Base-by-base conservation (phyloP, 2,888 invertebrate genomes). In the Neuroscelio doddi region DNA sequence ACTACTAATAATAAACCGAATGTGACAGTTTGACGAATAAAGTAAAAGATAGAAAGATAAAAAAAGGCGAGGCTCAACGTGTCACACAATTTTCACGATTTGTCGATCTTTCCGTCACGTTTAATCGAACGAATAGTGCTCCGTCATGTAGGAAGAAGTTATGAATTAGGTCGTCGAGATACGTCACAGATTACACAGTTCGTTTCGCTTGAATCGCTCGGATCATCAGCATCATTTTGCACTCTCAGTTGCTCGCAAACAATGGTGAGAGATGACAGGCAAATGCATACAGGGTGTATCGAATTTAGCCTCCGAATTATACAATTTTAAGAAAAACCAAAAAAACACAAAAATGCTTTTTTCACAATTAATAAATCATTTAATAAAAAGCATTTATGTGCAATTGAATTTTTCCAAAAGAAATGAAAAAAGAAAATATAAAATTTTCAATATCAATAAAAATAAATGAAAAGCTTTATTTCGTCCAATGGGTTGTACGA, bases 121-220 rank as follows among this genome's bases (percentile, higher is more conserved):
- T 67, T 63, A 58, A 63, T 67, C 62, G 51, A 47, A 17, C 44
- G 42, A 21, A 34, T 53, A 52, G 64, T 56, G 55, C 59, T 44
- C 45, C 64, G 68, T 61, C 69, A 70, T 74, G 73, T 74, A 75
- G 74, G 75, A 76, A 79, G 77, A 75, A 74, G 56, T 72, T 61
- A 70, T 64, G 70, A 80, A 79, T 80, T 78, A 71, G 80, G 80
- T 80, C 80, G 77, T 62, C 61, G 58, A 69, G 68, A 71, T 70
- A 63, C 74, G 76, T 76, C 76, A 74, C 73, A 69, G 77, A 79
- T 79, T 80, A 76, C 73, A 72, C 75, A 68, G 71, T 68, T 70
- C 61, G 56, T 45, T 68, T 70, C 49, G 50, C 64, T 53, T 42
- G 55, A 52, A 49, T 66, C 57, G 56, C 14, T 46, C 39, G 58